Evolutionary conservation across 2,113 vertebrate genomes (phyloP), one percentile per base, ranked within the genome.

Genomic region (Anser cygnoides): DNA sequence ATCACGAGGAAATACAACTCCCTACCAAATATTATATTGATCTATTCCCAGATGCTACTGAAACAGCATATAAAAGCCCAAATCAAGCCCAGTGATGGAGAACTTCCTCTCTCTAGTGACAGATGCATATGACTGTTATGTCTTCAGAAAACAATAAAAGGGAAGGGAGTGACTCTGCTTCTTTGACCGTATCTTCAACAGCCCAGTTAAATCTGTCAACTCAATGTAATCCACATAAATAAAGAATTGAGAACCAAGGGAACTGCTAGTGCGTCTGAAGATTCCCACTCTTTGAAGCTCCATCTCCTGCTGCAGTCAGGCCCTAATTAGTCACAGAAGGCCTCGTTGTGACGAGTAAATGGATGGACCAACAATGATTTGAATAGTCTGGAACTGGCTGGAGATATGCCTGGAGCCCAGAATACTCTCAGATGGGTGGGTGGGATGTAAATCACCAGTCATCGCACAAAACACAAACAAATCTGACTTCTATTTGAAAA

Each of bases 131-230:
- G 90, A 77, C 85, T 86, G 39, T 90, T 94, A 52, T 68, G 83
- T 87, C 93, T 96, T 87, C 90, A 90, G 81, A 96, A 96, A 80
- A 93, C 95, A 94, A 87, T 93, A 97, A 91, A 95, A 90, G 73
- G 92, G 76, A 95, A 96, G 77, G 92, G 92, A 95, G 93, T 72
- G 90, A 91, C 92, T 92, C 61, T 49, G 44, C 66, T 84, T 74
- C 92, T 90, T 94, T 92, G 85, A 91, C 89, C n/a, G 0, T 84
- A 95, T 92, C 93, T 96, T 94, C 94, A 97, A 49, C 73, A 92
- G 86, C 81, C 92, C 90, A 86, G 88, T 96, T 89, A 97, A 96
- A 90, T 73, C 84, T 95, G 94, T 97, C 94, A 96, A 13, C 95
- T 82, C 79, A 46, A 57, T 96, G 87, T 95, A 95, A 96, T 92